Percentiles rank a stretch among this genome's conserved stretches.
Conservation (phyloP, 2,113 vertebrate species). For the Hemiprocne comata region DNA sequence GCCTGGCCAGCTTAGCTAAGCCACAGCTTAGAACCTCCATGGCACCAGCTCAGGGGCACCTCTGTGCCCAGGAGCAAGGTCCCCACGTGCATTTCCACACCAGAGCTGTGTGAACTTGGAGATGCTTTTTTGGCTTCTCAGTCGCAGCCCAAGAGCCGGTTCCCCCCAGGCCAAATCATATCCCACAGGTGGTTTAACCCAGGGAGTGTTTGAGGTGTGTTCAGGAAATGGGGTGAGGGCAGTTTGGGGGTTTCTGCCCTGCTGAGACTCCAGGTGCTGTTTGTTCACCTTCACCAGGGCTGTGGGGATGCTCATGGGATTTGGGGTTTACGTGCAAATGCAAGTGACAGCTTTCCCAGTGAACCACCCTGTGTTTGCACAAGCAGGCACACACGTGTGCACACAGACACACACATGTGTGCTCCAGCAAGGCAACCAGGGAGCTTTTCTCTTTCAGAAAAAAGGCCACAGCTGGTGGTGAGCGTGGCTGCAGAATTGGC, state of each 20-base stretch:
- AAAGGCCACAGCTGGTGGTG: rapidly evolving
- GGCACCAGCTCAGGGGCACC: not conserved
- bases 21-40: not conserved
- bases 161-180: not conserved
- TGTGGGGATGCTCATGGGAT: not conserved
- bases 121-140: not conserved
- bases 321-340: not conserved
- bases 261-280: not conserved
- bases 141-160: not conserved
- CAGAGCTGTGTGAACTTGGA: not conserved
- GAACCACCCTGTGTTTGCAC: not conserved
- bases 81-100: rapidly evolving
- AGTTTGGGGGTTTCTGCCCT: not conserved
- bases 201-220: not conserved
- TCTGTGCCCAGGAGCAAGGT: rapidly evolving
- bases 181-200: not conserved
- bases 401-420: rapidly evolving
- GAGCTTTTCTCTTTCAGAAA: not conserved
- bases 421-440: not conserved
- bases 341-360: not conserved
- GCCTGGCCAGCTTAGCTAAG: not conserved
- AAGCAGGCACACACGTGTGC: rapidly evolving
- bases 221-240: not conserved
- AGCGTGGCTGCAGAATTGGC: not conserved
- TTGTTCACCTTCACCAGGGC: not conserved